phyloP scores from a whole-genome alignment of 2,888 invertebrate species.

The Pseudococcus viburni region DNA sequence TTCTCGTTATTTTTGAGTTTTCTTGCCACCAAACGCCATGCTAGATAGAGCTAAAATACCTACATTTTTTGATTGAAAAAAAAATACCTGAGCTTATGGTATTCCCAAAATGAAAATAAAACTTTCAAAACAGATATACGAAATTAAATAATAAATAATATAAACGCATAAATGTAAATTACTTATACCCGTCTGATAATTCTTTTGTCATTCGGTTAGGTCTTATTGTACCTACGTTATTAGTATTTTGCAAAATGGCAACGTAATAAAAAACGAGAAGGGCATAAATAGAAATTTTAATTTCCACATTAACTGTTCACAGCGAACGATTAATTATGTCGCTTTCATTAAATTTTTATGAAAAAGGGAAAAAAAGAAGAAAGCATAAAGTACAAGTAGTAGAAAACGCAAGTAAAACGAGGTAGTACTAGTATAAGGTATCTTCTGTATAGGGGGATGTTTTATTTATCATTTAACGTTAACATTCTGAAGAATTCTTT shows the following conservation, averaged over 20 bases:
- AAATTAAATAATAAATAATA: not conserved
- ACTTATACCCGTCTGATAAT: not conserved
- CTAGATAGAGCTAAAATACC: too few species aligned
- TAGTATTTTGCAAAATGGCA: not conserved
- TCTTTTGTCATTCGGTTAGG: not conserved
- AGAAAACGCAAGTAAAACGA: conserved; percentile 18
- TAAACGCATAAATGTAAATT: not conserved
- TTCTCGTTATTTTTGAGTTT: too few species aligned
- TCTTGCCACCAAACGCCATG: too few species aligned
- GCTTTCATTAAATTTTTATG: conserved; percentile 34
- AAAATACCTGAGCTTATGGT: not conserved
- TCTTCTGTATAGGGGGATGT: not conserved
- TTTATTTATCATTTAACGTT: conserved; percentile 54
- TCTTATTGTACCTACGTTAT: not conserved
- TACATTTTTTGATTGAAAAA: too few species aligned
- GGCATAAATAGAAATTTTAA: conserved; percentile 26
- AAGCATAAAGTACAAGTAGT: conserved; percentile 14
- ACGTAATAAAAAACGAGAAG: conserved; percentile 20
- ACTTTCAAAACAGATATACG: not conserved
- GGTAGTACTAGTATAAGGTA: not conserved
- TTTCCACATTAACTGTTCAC: conserved; percentile 20
- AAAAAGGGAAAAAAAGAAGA: not conserved
- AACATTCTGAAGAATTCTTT: conserved; percentile 53
- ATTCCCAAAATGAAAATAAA: conserved; percentile 6
- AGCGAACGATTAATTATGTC: conserved; percentile 37